Evolutionary conservation across 2,113 vertebrate species (phyloP), one percentile per base, ranked within the genome.

Genomic region (Platycercus adscitus): DNA sequence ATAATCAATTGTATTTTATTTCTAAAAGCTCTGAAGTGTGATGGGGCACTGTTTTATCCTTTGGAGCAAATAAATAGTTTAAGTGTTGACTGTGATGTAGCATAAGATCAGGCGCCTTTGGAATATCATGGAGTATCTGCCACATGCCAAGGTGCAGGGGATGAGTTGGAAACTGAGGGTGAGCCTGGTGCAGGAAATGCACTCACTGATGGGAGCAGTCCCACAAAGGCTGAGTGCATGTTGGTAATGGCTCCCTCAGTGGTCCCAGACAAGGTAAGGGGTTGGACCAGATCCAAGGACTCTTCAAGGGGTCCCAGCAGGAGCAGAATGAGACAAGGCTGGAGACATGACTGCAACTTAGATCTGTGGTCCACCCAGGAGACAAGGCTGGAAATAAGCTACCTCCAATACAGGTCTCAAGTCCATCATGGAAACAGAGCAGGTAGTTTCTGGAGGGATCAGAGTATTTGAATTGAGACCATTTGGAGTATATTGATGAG

Each of bases 221-320:
- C 43, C 0, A 0, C 26, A 23, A n/a, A 39, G 24, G n/a, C 53
- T 47, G 76, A 37, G 66, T 35, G 39, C 24, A 0, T 16, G 15
- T 43, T 58, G 55, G 73, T 35, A 33, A 18, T 9, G 14, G 39
- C 9, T 63, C n/a, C 53, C n/a, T 68, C 49, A 18, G 6, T 17
- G 14, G 41, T 18, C 35, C 46, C 37, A 73, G 52, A 13, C 13
- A 56, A 44, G 29, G 13, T 29, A 56, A 82, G 24, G 46, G 37
- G 14, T 55, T 39, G 53, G 60, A 33, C 18, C 26, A 78, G 14
- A 29, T 64, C 70, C 9, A 5, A 17, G n/a, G 24, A 72, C 20
- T 56, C 39, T 53, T 37, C 31, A 65, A 35, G 17, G 23, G 24
- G 6, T 53, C 35, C 65, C n/a, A 47, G 10, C 37, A 44, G 26